Evolutionary conservation across 2,797 vertebrate genomes (phyloP).

Genomic region (Poecile montanus): DNA sequence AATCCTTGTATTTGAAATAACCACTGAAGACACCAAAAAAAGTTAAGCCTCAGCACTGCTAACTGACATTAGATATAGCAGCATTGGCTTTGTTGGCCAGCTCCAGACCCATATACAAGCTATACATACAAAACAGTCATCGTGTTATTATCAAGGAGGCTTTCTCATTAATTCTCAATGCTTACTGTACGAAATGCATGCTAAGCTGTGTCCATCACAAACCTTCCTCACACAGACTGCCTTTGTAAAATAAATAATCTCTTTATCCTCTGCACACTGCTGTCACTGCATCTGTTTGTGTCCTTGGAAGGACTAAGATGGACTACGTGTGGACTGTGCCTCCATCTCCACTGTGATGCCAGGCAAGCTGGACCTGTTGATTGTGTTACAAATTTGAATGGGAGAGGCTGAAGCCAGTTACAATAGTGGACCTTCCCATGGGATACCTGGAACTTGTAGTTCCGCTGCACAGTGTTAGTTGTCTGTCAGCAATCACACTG

Average conservation of each 20-base stretch:
- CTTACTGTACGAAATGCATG: not conserved
- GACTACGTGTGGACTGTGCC: accelerated
- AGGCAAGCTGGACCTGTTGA: not conserved
- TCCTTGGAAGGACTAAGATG: not conserved
- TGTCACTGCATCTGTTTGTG: not conserved
- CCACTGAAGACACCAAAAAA: not conserved
- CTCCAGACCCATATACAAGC: not conserved
- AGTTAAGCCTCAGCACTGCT: not conserved
- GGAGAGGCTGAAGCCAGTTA: not conserved
- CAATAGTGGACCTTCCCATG: accelerated
- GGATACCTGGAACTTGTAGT: not conserved
- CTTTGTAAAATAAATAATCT: not conserved
- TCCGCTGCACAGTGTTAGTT: accelerated
- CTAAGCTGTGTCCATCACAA: not conserved
- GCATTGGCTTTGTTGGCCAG: not conserved
- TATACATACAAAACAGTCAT: not conserved
- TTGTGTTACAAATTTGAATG: not conserved
- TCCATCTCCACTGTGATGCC: not conserved
- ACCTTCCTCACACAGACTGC: not conserved
- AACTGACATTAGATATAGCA: not conserved
- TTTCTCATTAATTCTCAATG: not conserved
- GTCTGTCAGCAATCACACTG: not conserved
- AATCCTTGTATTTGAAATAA: not conserved
- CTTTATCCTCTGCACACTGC: not conserved
- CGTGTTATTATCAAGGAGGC: not conserved